Evolutionary conservation across 1,140 invertebrate genomes (phyloP), one percentile per base, ranked within the genome.

Genomic region (Bradynema listronoti): DNA sequence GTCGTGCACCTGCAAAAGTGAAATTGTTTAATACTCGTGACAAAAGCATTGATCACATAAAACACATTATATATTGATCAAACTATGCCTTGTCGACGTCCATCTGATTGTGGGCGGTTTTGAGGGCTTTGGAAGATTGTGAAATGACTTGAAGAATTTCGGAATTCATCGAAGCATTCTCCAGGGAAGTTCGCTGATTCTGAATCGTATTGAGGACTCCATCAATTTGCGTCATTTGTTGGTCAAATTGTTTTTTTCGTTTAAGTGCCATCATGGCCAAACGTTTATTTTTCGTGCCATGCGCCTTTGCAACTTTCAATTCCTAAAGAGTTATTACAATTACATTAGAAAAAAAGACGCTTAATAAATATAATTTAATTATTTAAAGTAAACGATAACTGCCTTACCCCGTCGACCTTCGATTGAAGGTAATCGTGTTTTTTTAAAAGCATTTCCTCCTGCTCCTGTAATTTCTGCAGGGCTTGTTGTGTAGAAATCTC

Each of bases 151-250:
- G 89, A 52, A 99, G 84, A 7, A 99, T 92, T 69, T 93, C 90
- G 52, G 92, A 92, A 79, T 98, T 98, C 11, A 93, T 97, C 74
- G 89, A 95, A n/a, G 95, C 95, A 79, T 93, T 92, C 81, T 99
- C 94, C 9, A 60, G 27, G 7, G 58, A 34, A 79, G 97, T 91
- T 68, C 92, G 81, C 52, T 99, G 95, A 83, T 93, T 92, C 82
- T 98, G 93, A 75, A 99, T 92, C 32, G 94, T 98, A 32, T 90
- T 92, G 47, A 99, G 81, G 0, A 93, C 97, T 36, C 94, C 94
- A 85, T 99, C 95, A 71, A 98, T 96, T 83, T 98, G 92, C 67
- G 89, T 87, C 6, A 98, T 81, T 78, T 97, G 91, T 78, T 95
- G 94, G 78, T 98, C 93, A 80, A 90, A 90, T 16, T 92, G 83